phyloP scores from a whole-genome alignment of 2,888 invertebrate genomes.

The Pecten maximus region DNA sequence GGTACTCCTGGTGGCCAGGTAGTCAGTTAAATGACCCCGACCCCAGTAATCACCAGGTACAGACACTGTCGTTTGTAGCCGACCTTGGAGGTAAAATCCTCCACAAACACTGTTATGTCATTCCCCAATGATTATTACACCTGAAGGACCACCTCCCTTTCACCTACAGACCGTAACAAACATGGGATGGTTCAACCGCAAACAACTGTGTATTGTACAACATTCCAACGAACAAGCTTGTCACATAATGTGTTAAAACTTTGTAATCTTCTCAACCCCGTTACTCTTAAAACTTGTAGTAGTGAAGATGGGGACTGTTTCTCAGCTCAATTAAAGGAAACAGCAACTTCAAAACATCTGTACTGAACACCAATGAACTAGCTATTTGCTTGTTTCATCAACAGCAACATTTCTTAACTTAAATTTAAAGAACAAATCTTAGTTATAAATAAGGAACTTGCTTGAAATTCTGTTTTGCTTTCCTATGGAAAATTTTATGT shows the following conservation, averaged over 20 bases:
- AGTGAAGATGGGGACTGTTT: too few relatives aligned
- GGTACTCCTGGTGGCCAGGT: not conserved
- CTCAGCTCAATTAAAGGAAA: too few relatives aligned
- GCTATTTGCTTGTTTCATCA: too few relatives aligned
- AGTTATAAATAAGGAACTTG: too few relatives aligned
- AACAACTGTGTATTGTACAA: not conserved
- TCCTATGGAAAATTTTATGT: too few relatives aligned
- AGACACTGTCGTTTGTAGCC: not conserved
- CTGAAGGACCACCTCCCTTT: not conserved
- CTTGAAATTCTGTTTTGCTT: too few relatives aligned
- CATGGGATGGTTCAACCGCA: not conserved
- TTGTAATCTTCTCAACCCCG: not conserved
- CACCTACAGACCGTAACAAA: not conserved
- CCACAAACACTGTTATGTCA: not conserved
- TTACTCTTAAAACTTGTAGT: not conserved
- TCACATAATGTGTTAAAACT: not conserved
- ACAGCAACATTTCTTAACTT: too few relatives aligned
- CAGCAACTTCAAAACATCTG: too few relatives aligned
- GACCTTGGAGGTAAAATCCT: slow-evolving; percentile 2
- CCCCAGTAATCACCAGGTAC: not conserved
- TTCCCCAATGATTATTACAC: not conserved
- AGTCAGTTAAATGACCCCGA: not conserved
- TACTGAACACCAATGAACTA: too few relatives aligned
- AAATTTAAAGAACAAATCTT: too few relatives aligned
- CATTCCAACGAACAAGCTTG: not conserved